Conservation (phyloP, 2,888 invertebrate genomes). For the Drosophila suboccidentalis region DNA sequence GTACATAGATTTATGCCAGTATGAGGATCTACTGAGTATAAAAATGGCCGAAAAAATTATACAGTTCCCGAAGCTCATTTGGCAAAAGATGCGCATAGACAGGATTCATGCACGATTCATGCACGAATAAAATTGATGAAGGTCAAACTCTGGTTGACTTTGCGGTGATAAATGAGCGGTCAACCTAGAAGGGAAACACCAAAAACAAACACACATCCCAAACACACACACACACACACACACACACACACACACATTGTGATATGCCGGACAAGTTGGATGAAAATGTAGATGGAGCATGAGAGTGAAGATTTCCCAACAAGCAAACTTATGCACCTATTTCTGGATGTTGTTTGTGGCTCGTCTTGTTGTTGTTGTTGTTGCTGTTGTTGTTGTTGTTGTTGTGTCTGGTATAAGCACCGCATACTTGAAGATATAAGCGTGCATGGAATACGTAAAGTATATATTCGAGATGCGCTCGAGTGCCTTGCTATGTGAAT, state of each 20-base stretch:
- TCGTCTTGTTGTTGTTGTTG: slow-evolving; percentile 8
- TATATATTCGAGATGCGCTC: slow-evolving; percentile 50
- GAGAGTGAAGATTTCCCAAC: slow-evolving; percentile 15
- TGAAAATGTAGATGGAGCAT: slow-evolving; percentile 18
- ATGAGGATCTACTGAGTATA: slow-evolving; percentile 9
- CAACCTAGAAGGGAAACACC: slow-evolving; percentile 54
- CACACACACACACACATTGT: neutral
- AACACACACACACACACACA: slow-evolving; percentile 11
- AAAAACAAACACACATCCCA: slow-evolving; percentile 18
- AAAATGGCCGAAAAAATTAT: slow-evolving; percentile 41
- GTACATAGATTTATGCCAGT: slow-evolving; percentile 39
- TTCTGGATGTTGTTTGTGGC: neutral
- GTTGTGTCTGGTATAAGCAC: slow-evolving; percentile 54
- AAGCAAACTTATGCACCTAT: slow-evolving; percentile 56
- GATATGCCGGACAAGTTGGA: slow-evolving; percentile 1
- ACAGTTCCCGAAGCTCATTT: slow-evolving; percentile 42
- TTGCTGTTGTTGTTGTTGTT: slow-evolving; percentile 3
- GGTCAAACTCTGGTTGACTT: slow-evolving; percentile 76
- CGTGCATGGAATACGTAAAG: slow-evolving; percentile 65
- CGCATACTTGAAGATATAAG: slow-evolving; percentile 68
- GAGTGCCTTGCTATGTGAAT: slow-evolving; percentile 45
- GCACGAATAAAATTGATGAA: slow-evolving; percentile 74
- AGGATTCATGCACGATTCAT: slow-evolving; percentile 52
- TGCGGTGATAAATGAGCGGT: slow-evolving; percentile 77
- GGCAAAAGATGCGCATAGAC: slow-evolving; percentile 59